These are phyloP conservation scores for Agrotis clavis DNA, from an alignment of 2,888 invertebrate species.

Conservation along the genomic window DNA sequence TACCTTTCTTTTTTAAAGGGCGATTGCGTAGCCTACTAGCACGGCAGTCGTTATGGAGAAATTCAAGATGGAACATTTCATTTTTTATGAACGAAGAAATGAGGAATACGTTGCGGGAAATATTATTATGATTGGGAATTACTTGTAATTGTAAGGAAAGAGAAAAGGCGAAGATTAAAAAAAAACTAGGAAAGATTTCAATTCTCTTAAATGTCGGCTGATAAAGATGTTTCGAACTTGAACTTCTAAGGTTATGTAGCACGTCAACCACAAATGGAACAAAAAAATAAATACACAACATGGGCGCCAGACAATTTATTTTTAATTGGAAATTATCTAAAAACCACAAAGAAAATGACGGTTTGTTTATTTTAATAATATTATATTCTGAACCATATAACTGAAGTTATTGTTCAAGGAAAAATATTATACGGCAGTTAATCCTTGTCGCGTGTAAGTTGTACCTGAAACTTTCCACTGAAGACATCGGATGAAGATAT, in stretches of 20 bases:
- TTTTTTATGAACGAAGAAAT: slow-evolving; percentile 6
- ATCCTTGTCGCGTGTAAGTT: slow-evolving; percentile 4
- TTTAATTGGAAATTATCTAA: slow-evolving; percentile 1
- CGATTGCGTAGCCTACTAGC: slow-evolving; percentile 41
- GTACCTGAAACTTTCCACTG: not conserved
- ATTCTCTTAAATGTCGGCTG: not conserved
- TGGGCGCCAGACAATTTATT: not conserved
- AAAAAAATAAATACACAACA: not conserved
- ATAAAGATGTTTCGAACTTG: not conserved
- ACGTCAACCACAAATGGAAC: not conserved
- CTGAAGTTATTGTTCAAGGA: not conserved
- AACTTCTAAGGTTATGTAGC: not conserved
- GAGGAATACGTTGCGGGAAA: not conserved
- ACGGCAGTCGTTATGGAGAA: slow-evolving; percentile 13
- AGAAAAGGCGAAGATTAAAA: not conserved
- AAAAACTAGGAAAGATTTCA: not conserved
- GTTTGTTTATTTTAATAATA: slow-evolving; percentile 1
- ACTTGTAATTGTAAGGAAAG: not conserved
- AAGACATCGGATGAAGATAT: slow-evolving; percentile 16
- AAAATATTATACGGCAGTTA: not conserved
- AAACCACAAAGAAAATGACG: slow-evolving; percentile 20
- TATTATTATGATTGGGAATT: not conserved
- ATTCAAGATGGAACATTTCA: slow-evolving; percentile 7
- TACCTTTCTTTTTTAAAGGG: slow-evolving; percentile 57
- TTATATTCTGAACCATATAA: slow-evolving; percentile 3